Conservation (phyloP, 2,888 invertebrate species). For the Melieria picta region DNA sequence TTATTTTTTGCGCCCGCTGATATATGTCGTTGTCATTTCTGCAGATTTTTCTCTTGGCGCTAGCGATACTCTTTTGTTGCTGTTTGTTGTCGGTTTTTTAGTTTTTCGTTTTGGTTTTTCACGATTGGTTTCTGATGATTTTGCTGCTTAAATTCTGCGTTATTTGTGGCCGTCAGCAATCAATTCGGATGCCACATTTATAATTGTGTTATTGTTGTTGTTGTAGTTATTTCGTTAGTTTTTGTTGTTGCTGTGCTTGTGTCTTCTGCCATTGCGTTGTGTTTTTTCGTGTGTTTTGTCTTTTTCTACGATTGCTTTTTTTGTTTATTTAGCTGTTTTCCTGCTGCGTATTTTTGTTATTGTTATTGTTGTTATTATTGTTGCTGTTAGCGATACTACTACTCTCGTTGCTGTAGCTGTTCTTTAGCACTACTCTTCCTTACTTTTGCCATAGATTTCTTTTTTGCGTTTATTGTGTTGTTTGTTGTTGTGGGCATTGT, state of each 20-base stretch:
- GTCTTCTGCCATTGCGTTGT: not conserved
- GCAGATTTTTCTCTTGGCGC: no score
- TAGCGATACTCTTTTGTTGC: not conserved
- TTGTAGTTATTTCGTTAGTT: not conserved
- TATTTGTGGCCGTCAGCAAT: not conserved
- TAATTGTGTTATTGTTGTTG: not conserved
- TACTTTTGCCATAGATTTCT: not conserved
- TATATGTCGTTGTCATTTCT: no score
- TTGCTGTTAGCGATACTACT: no score
- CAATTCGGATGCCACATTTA: not conserved
- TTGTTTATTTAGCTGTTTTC: not conserved
- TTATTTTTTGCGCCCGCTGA: no score
- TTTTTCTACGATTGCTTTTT: not conserved
- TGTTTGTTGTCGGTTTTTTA: not conserved
- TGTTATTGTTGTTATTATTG: no score
- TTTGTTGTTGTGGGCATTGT: not conserved
- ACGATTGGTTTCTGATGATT: not conserved
- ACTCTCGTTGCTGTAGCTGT: no score
- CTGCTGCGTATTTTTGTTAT: not conserved
- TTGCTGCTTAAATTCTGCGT: no score
- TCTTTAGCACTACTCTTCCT: not conserved
- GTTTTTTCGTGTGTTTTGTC: not conserved
- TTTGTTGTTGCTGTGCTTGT: not conserved
- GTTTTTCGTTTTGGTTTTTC: not conserved
- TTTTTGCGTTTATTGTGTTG: not conserved